Base-by-base conservation (phyloP, 1,140 invertebrate species). In the Drosophila guanche region DNA sequence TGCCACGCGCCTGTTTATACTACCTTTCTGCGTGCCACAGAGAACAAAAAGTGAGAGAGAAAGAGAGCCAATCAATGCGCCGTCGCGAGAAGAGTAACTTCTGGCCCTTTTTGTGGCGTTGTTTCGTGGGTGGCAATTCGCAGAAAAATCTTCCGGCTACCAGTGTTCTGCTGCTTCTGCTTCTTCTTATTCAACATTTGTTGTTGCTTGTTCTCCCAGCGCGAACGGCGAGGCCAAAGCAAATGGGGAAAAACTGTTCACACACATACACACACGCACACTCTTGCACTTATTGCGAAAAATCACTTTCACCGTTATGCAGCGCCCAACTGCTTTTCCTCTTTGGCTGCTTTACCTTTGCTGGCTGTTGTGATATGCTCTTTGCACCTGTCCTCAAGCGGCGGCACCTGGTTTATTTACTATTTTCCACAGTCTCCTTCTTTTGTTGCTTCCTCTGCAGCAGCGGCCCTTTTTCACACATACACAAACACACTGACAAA, bases 181-280 rank as follows among this genome's bases (percentile, higher is more conserved):
- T 29, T 40, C 50, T 73, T 74, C 69, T 74, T 73, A 63, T 74
- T 73, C 70, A 74, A 74, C 70, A 74, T 74, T 74, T 74, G 70
- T 62, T 50, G 48, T 48, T 68, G 45, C 60, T 52, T 22, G n/a
- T 65, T 69, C 55, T 47, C 50, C 62, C 37, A 27, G 10, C 33
- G 33, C 33, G 33, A 37, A 37, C 10, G 33, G 33, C 33, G 33
- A 37, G 10, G 33, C 10, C 8, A 37, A 37, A 37, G 33, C 33
- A 37, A 37, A 37, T 37, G 33, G 33, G 33, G 29, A 33, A 37
- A 33, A 37, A 37, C 33, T 37, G 10, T 12, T 25, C 22, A 37
- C 53, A 62, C 51, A 12, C 14, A 25, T 20, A 45, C 59, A 55
- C 57, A 52, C 41, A 55, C 2, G 3, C 10, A 48, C 46, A 23